Conservation (phyloP, 2,888 invertebrate genomes). For the Pammene aurita region DNA sequence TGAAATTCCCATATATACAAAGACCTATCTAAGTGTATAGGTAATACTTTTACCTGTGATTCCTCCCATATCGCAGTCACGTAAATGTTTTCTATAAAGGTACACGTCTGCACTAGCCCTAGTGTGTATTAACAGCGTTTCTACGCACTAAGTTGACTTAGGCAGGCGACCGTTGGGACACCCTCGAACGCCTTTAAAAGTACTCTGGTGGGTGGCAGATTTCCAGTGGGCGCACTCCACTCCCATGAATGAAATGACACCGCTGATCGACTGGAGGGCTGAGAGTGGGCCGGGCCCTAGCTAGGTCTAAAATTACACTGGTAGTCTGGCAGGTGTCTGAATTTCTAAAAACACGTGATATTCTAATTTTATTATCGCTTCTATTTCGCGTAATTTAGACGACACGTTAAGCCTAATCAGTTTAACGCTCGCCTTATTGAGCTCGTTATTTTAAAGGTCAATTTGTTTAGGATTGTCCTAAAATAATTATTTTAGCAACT, state of each 20-base stretch:
- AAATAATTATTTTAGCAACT: no score
- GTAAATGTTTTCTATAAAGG: no score
- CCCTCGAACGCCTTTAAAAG: constrained; percentile 34
- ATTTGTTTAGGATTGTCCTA: neutral
- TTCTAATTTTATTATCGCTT: constrained; percentile 9
- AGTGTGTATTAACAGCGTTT: neutral
- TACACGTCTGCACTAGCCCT: no score
- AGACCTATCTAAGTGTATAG: no score
- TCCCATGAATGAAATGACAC: constrained; percentile 40
- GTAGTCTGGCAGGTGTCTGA: constrained; percentile 22
- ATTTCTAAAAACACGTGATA: constrained; percentile 9
- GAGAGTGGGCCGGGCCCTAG: constrained; percentile 25
- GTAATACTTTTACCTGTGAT: no score
- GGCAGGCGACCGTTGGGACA: constrained; percentile 23
- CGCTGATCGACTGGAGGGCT: constrained; percentile 31
- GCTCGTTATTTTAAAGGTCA: neutral
- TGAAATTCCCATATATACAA: no score
- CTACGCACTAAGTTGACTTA: constrained; percentile 9
- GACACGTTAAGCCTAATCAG: neutral
- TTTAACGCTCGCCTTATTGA: neutral
- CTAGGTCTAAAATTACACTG: constrained; percentile 33
- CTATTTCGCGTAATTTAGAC: neutral
- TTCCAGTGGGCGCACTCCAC: constrained; percentile 34
- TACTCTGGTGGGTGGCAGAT: constrained; percentile 28
- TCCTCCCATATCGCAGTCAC: no score